Percentiles rank a stretch among this genome's conserved stretches.
Evolutionary conservation across 2,113 vertebrate genomes (phyloP).

Genomic region (Sphyrna mokarran): DNA sequence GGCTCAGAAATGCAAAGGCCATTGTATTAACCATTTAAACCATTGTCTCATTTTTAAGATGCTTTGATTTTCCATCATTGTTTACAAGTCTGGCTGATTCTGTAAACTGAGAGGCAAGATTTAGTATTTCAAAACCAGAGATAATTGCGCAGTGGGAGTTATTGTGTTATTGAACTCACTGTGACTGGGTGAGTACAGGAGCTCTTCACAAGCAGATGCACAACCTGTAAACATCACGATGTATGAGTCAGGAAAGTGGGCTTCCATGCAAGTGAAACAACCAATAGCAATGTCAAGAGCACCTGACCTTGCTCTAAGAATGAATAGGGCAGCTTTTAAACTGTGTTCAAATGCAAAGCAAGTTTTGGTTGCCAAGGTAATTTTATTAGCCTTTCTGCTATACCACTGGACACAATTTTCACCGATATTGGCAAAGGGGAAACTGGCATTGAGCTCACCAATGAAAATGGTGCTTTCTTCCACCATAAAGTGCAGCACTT

Average conservation of each 20-base stretch:
- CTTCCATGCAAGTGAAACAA: background rate
- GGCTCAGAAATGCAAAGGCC: background rate
- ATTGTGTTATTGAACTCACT: background rate
- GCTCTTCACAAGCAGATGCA: background rate
- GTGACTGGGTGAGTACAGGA: background rate
- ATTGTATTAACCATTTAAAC: background rate
- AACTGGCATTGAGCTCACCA: too few species aligned
- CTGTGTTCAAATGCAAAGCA: background rate
- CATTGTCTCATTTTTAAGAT: background rate
- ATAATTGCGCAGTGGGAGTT: background rate
- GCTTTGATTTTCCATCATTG: too few species aligned
- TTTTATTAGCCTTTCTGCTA: background rate
- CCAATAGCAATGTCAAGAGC: background rate
- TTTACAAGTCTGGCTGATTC: background rate
- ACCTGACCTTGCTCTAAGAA: background rate
- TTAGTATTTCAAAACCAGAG: background rate
- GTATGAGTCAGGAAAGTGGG: background rate
- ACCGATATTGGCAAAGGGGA: too few species aligned
- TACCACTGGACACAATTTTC: background rate
- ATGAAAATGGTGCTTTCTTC: too few species aligned
- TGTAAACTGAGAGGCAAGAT: background rate
- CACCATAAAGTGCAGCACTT: too few species aligned
- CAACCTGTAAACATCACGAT: background rate
- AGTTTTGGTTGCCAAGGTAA: background rate
- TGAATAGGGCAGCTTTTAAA: background rate